These are phyloP conservation scores for Sesamia nonagrioides DNA, from an alignment of 1,140 invertebrate species.

Conservation along the genomic window DNA sequence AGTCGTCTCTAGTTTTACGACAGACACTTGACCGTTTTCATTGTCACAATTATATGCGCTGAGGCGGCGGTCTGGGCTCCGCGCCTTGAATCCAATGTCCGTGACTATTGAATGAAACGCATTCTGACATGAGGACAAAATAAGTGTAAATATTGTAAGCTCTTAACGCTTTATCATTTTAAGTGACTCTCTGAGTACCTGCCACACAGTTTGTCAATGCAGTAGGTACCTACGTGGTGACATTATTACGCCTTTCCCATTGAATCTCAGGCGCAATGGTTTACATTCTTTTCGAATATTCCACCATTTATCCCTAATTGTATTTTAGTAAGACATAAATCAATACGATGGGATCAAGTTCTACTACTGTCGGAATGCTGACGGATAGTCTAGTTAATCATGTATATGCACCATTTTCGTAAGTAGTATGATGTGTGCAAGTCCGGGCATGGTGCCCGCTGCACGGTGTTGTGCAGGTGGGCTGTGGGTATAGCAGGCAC, in stretches of 20 bases:
- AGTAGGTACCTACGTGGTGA: not conserved
- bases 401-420: too few relatives aligned
- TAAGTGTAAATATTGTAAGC: slow-evolving; percentile 44
- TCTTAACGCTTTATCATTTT: slow-evolving; percentile 45
- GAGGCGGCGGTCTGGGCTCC: slow-evolving; percentile 56
- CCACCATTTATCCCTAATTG: slow-evolving; percentile 15
- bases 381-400: too few relatives aligned
- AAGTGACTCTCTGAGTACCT: slow-evolving; percentile 25
- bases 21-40: slow-evolving; percentile 76
- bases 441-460: not conserved
- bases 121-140: slow-evolving; percentile 48
- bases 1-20: slow-evolving; percentile 79
- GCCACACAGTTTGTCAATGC: slow-evolving; percentile 21
- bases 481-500: slow-evolving; percentile 29
- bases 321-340: slow-evolving; percentile 36
- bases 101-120: slow-evolving; percentile 56
- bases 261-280: slow-evolving; percentile 12
- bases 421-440: not conserved
- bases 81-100: slow-evolving; percentile 55
- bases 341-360: slow-evolving; percentile 27
- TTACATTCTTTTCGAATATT: slow-evolving; percentile 26
- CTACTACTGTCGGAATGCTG: too few relatives aligned
- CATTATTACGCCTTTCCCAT: slow-evolving; percentile 2
- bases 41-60: slow-evolving; percentile 74
- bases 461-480: slow-evolving; percentile 41